Base-by-base conservation (phyloP, 1,140 invertebrate genomes). In the Ridgeia piscesae region DNA sequence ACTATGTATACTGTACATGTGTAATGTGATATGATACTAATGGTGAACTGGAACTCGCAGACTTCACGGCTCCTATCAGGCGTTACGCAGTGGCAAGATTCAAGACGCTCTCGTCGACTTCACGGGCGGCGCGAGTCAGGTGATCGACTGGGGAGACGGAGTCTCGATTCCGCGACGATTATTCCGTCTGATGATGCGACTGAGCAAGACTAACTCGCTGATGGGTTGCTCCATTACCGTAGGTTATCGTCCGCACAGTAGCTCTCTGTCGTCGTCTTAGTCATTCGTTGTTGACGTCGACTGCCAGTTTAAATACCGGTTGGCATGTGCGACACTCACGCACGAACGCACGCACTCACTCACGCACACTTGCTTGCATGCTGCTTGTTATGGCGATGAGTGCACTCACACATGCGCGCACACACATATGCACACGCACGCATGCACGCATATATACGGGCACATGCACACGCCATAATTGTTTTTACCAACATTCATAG, bases 51-150 rank as follows among this genome's bases (percentile, higher is more conserved):
- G 33, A 27, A 90, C 89, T 2, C 31, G 6, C 50, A 93, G 93
- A 91, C 42, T 93, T 27, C 77, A 91, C 27, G 93, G 93, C 6
- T 93, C 91, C n/a, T 93, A 93, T 35, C 93, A 93, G 88, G 91
- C 93, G 42, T 42, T 93, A 34, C 88, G 50, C 34, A 89, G 48
- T 35, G 88, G 92, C 31, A 50, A 58, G 21, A 31, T 92, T 21
- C 34, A 90, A 34, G 93, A 94, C 33, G 92, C 92, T 34, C 93
- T 94, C 35, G 92, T 93, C 35, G 91, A 93, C 89, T 93, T 94
- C 33, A 94, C 93, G 42, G 93, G 93, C 17, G 93, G 93, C 27
- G 31, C 93, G 6, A 92, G 92, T 92, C 93, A 94, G 77, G 91
- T 91, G 33, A 92, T 92, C 90, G 48, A 91, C 31, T 35, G 92